Evolutionary conservation across 2,113 vertebrate genomes (phyloP).

Genomic region (Aptenodytes patagonicus): DNA sequence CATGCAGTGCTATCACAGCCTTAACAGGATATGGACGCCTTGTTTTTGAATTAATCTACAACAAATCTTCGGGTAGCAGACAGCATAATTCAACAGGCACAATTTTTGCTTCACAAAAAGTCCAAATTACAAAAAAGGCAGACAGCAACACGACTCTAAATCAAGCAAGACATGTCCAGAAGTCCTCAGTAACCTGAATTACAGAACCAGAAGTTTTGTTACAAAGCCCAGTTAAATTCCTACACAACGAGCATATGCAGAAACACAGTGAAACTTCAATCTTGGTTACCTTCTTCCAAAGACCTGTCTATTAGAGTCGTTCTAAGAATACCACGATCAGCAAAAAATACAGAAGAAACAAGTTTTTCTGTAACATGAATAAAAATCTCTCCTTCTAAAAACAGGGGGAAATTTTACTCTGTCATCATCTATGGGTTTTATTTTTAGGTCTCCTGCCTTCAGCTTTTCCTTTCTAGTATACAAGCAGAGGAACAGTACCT

Average conservation of each 20-base stretch:
- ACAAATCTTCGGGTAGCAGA: background rate
- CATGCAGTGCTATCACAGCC: background rate
- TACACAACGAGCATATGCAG: slow-evolving; percentile 18
- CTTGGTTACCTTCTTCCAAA: slow-evolving; percentile 29
- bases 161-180: background rate
- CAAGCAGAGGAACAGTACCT: background rate
- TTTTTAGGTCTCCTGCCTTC: slow-evolving; percentile 33
- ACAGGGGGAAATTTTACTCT: background rate
- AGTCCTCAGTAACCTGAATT: background rate
- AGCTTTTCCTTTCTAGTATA: background rate
- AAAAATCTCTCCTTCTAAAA: slow-evolving; percentile 38
- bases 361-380: slow-evolving; percentile 28
- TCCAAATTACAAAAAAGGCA: background rate
- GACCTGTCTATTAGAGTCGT: slow-evolving; percentile 9
- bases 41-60: background rate
- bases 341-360: slow-evolving; percentile 50
- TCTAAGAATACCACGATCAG: slow-evolving; percentile 42
- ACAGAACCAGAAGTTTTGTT: background rate
- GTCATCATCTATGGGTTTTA: background rate
- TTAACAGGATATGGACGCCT: background rate
- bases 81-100: background rate
- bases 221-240: background rate
- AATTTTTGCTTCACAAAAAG: background rate
- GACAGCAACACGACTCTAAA: background rate
- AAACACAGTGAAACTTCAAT: background rate